Base-by-base conservation (phyloP, 1,140 invertebrate genomes). In the Drosophila teissieri region DNA sequence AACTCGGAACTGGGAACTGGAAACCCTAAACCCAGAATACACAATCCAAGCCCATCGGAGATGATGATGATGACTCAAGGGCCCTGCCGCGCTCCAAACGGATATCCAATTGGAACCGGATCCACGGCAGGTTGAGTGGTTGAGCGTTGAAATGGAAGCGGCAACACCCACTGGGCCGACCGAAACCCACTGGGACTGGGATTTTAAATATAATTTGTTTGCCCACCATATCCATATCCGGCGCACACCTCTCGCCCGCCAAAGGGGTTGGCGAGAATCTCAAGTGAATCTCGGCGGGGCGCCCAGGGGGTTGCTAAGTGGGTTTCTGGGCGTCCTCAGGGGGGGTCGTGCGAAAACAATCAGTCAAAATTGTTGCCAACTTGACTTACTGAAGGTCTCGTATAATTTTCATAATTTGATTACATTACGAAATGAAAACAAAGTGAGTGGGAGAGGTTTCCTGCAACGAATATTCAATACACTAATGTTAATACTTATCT, bases 361-460 rank as follows among this genome's bases (percentile, higher is more conserved):
- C 83, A 89, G 70, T 86, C 83, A 86, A 89, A 81, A 86, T 88
- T 89, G 78, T 83, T 70, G 63, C 74, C 82, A 88, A 82, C 83
- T 88, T 79, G 80, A 89, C 83, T 89, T 77, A 78, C 85, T 76
- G 44, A 70, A 78, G 62, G 65, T 67, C 75, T 77, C 70, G 61
- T 89, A 89, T 89, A 83, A 83, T 82, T 89, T 88, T 88, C 83
- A 83, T 88, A 88, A 88, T 88, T 88, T 88, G 83, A 88, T 88
- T 88, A 88, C 84, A 88, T 85, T 88, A 85, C 40, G 46, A 89
- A 69, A 79, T 46, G 44, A 76, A 83, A 77, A 83, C 56, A 70
- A 55, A 36, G 4, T 12, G 24, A 55, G 19, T 2, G 2, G 10
- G 6, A 11, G 8, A 42, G 10, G 6, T 15, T 19, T 11, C 3